A percentile compares a stretch with the other conserved stretches of the same genome.
Conservation (phyloP, 1,140 invertebrate genomes). For the Bombus confusus region DNA sequence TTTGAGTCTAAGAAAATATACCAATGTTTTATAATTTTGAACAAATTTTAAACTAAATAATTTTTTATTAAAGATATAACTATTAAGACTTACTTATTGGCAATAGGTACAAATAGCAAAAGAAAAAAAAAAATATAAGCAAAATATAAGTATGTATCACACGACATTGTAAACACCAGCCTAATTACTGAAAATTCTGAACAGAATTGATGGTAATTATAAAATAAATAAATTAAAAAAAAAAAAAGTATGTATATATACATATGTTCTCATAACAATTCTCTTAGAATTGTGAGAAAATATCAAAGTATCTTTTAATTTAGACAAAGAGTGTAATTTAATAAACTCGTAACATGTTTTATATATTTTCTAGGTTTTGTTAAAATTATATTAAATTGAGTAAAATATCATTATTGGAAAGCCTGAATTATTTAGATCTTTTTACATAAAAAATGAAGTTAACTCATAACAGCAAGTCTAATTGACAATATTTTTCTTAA, state of each 20-base stretch:
- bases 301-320: conserved; percentile 29
- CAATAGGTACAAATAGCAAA: conserved; percentile 45
- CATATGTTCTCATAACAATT: conserved; percentile 40
- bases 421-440: conserved; percentile 6
- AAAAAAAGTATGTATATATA: conserved; percentile 5
- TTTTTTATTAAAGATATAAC: conserved; percentile 17
- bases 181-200: no score
- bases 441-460: conserved; percentile 18
- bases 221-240: no score
- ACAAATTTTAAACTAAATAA: conserved; percentile 38
- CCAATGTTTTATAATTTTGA: conserved; percentile 14
- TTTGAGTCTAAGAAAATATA: conserved; percentile 25
- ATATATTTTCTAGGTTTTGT: conserved; percentile 15
- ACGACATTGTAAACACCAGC: no score
- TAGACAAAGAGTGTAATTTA: conserved; percentile 28
- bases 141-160: no score
- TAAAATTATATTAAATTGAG: conserved; percentile 1
- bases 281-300: conserved; percentile 23
- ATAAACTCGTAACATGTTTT: conserved; percentile 23
- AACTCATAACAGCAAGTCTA: conserved; percentile 54
- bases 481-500: conserved; percentile 67
- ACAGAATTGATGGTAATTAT: no score
- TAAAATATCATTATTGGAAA: neutral
- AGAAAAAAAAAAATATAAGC: no score
- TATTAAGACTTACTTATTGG: conserved; percentile 10